A percentile compares a stretch with the other conserved stretches of the same genome.
Conservation (phyloP, 2,113 vertebrate species). For the Strix aluco region DNA sequence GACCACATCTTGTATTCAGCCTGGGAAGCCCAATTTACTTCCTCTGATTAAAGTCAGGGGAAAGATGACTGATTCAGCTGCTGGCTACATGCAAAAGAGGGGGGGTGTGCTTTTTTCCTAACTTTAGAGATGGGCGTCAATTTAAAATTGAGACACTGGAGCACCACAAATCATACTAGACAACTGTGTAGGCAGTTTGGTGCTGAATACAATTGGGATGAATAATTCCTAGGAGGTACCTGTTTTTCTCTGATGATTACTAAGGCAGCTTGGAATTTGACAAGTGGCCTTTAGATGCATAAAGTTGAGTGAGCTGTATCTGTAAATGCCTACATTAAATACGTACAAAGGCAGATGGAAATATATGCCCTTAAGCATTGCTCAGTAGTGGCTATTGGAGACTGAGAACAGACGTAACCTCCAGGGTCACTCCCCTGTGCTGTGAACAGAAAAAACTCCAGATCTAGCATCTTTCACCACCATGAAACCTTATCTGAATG, state of each 20-base stretch:
- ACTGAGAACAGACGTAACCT: background rate
- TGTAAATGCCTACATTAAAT: background rate
- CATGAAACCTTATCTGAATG: background rate
- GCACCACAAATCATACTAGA: conserved; percentile 42
- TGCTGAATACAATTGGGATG: conserved; percentile 41
- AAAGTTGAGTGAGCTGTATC: background rate
- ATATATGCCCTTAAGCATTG: background rate
- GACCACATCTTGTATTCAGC: background rate
- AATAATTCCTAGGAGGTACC: conserved; percentile 37
- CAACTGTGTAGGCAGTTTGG: conserved; percentile 40
- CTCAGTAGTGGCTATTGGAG: background rate
- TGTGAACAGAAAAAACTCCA: background rate
- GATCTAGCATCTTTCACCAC: background rate
- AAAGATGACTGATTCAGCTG: background rate
- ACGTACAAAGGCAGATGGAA: background rate
- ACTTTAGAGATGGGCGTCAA: background rate
- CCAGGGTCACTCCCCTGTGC: background rate
- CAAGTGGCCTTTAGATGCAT: conserved; percentile 33
- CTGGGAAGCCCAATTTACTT: background rate
- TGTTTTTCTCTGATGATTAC: conserved; percentile 32
- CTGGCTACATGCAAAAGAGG: background rate
- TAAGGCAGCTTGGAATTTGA: conserved; percentile 27
- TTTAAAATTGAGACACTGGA: conserved; percentile 33
- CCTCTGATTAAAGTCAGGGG: background rate
- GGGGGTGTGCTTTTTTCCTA: background rate